Percentiles rank a stretch among this genome's conserved stretches.
Conservation (phyloP, 2,888 invertebrate genomes). For the Drosophila diplacantha region DNA sequence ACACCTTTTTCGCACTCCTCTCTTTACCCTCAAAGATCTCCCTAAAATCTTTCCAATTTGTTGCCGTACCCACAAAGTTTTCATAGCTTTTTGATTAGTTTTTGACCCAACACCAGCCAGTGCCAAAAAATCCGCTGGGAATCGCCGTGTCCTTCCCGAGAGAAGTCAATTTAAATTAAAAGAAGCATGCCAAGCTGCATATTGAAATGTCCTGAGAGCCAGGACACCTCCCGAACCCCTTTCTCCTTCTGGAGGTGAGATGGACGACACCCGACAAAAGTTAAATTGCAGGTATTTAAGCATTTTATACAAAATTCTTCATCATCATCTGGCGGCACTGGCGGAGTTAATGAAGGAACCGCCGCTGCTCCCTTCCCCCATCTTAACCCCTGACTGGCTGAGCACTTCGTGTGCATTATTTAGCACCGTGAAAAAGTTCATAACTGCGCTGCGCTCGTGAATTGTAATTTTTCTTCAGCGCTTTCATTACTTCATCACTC, state of each 20-base stretch:
- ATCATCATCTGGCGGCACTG: conserved; percentile 55
- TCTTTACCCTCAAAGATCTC: not conserved
- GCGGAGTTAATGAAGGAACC: conserved; percentile 63
- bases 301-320: conserved; percentile 73
- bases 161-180: conserved; percentile 68
- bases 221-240: not conserved
- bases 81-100: conserved; percentile 72
- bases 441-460: conserved; percentile 66
- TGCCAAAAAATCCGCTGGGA: conserved; percentile 50
- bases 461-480: conserved; percentile 67
- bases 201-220: conserved; percentile 50
- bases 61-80: conserved; percentile 53
- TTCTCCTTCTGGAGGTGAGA: conserved; percentile 6
- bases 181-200: conserved; percentile 57
- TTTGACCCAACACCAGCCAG: conserved; percentile 38
- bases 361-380: not conserved
- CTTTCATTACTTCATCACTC: conserved; percentile 69
- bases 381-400: conserved; percentile 31
- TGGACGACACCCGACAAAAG: conserved; percentile 55
- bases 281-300: conserved; percentile 76
- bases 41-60: conserved; percentile 7
- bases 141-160: conserved; percentile 13
- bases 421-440: conserved; percentile 71
- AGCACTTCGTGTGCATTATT: conserved; percentile 64
- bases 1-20: not conserved